A percentile compares a stretch with the other conserved stretches of the same genome.
Conservation (phyloP, 2,888 invertebrate species). For the Cantharis rustica region DNA sequence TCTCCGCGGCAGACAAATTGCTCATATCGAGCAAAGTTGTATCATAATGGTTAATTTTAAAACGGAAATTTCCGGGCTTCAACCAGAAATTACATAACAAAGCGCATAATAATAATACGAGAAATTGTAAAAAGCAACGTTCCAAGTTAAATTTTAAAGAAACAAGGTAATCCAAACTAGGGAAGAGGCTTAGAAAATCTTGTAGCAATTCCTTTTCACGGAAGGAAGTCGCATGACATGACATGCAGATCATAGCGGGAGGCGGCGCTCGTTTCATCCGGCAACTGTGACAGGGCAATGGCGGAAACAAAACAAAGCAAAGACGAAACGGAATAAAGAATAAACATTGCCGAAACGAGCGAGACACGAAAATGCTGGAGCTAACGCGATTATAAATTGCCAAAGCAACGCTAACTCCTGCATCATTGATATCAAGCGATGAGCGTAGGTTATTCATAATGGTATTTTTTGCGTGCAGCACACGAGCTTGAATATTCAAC, state of each 20-base stretch:
- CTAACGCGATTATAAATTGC: conserved; percentile 40
- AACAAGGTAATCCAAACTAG: conserved; percentile 31
- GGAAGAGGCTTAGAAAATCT: conserved; percentile 36
- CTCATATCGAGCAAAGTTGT: not conserved
- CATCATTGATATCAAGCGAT: conserved; percentile 32
- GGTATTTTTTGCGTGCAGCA: conserved; percentile 30
- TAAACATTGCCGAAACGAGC: conserved; percentile 34
- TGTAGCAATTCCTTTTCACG: conserved; percentile 35
- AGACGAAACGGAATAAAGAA: conserved; percentile 36
- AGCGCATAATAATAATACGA: conserved; percentile 6
- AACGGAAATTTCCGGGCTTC: not conserved
- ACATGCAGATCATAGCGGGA: conserved; percentile 45
- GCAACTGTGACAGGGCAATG: conserved; percentile 39
- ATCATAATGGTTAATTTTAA: not conserved
- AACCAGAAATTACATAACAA: not conserved
- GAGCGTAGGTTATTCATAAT: conserved; percentile 29
- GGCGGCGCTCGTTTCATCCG: conserved; percentile 35
- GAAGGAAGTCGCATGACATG: conserved; percentile 42
- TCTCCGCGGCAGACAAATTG: not conserved
- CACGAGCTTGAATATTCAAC: conserved; percentile 34
- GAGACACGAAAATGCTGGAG: conserved; percentile 38
- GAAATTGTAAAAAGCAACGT: conserved; percentile 15
- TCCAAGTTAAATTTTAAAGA: conserved; percentile 21
- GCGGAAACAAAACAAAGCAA: conserved; percentile 39
- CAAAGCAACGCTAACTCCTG: conserved; percentile 24